Evolutionary conservation across 1,140 invertebrate species (phyloP).

Genomic region (Nautilus pompilius): DNA sequence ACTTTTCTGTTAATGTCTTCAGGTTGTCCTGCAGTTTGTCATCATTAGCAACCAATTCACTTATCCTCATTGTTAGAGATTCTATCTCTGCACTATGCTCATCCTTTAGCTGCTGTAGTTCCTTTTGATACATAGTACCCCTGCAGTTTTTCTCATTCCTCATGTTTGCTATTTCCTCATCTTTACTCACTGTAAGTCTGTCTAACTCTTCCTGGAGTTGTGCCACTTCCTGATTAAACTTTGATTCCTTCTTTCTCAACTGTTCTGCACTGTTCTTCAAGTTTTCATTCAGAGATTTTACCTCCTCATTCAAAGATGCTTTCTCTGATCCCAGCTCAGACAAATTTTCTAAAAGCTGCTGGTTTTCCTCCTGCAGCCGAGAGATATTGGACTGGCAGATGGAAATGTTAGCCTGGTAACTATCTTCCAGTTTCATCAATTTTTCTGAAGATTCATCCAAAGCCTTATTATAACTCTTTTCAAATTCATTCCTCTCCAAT

Average conservation of each 20-base stretch:
- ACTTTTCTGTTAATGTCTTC: conserved; percentile 38
- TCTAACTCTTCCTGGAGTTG: background rate
- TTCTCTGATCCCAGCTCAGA: conserved; percentile 14
- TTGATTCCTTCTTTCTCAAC: conserved; percentile 8
- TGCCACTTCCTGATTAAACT: conserved; percentile 9
- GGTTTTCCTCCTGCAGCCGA: too few relatives aligned
- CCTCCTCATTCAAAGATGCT: conserved; percentile 36
- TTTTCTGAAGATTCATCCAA: too few relatives aligned
- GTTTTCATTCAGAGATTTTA: conserved; percentile 32
- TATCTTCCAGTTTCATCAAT: too few relatives aligned
- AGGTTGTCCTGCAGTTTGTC: conserved; percentile 38
- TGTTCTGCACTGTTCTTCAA: conserved; percentile 4
- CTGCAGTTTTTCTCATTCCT: conserved; percentile 2
- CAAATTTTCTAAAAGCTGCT: too few relatives aligned
- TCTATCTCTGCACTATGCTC: conserved; percentile 11
- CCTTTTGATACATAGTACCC: too few relatives aligned
- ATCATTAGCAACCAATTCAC: conserved; percentile 31
- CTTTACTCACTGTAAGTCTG: background rate
- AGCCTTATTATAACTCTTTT: too few relatives aligned
- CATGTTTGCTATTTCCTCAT: conserved; percentile 5
- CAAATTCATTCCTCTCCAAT: conserved; percentile 15
- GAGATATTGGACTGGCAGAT: too few relatives aligned
- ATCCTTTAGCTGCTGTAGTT: background rate
- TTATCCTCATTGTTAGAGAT: conserved; percentile 22
- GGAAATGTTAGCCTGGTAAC: too few relatives aligned